A percentile compares a stretch with the other conserved stretches of the same genome.
Evolutionary conservation across 2,113 vertebrate species (phyloP).

Genomic region (Lanius ludovicianus): DNA sequence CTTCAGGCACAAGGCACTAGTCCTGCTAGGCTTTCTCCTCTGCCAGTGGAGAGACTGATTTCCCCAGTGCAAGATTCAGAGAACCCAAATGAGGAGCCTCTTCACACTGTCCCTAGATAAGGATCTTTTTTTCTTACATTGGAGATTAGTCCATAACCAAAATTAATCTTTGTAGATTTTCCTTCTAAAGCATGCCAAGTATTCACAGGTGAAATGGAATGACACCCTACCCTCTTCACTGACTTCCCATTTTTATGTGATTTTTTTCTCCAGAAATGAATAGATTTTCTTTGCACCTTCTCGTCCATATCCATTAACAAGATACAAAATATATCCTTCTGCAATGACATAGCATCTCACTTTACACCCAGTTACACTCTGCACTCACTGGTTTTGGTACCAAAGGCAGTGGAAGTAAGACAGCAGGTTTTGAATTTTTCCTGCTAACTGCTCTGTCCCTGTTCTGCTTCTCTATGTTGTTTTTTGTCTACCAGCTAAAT

Average conservation of each 20-base stretch:
- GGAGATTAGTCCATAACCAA: background rate
- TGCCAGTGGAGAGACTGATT: background rate
- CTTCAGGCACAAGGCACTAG: background rate
- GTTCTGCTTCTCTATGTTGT: background rate
- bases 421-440: background rate
- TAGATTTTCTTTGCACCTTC: background rate
- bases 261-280: background rate
- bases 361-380: background rate
- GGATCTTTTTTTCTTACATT: background rate
- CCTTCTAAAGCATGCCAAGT: background rate
- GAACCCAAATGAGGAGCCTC: background rate
- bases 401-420: background rate
- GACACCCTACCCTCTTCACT: background rate
- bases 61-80: background rate
- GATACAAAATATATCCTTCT: background rate
- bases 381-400: background rate
- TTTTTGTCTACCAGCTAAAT: background rate
- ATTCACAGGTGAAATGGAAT: background rate
- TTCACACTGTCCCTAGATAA: background rate
- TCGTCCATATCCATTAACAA: background rate
- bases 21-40: background rate
- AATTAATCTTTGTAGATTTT: background rate
- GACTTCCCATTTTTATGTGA: background rate
- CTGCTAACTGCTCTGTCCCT: background rate
- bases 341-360: background rate